Base-by-base conservation (phyloP, 1,140 invertebrate genomes). In the Ostrea edulis region DNA sequence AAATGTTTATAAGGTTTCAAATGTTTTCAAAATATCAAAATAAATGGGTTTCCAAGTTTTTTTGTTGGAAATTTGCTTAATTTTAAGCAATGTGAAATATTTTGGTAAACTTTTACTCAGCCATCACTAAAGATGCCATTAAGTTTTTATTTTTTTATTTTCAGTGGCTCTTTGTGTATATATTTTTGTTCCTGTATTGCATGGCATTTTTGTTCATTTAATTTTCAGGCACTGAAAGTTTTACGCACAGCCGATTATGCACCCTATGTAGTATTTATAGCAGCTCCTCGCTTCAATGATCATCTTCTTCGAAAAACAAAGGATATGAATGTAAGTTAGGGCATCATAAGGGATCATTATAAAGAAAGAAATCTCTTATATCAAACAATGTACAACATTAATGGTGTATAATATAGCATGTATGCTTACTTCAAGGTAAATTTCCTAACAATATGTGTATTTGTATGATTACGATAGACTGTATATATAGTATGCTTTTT, bases 231-330 rank as follows among this genome's bases (percentile, higher is more conserved):
- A n/a, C 95, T 99, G 87, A 99, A 99, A 96, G 97, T 99, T 91
- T 95, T 99, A 87, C 96, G 99, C 88, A 98, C 98, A 12, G 97
- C 98, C 12, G 99, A 99, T 95, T 99, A 99, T 95, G 97, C 99
- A 90, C 99, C 99, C 29, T 99, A 98, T 95, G 96, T 97, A 89
- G 98, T 99, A 86, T 99, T 99, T 96, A 99, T 99, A 92, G 98
- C 98, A 51, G 98, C 99, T 20, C 99, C 99, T n/a, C 94, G 96
- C 86, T 89, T 91, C n/a, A 87, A 86, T 86, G 93, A 94, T 65
- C 87, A 88, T 35, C 85, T 93, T 54, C 90, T 89, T 55, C 85
- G 86, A 84, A 91, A 91, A 91, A 84, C 89, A 3, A 86, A 89
- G 62, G 89, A 91, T 84, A 89, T 91, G 65, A 89, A 90, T 89